Conservation (phyloP, 2,797 vertebrate genomes). For the Geotrypetes seraphini region DNA sequence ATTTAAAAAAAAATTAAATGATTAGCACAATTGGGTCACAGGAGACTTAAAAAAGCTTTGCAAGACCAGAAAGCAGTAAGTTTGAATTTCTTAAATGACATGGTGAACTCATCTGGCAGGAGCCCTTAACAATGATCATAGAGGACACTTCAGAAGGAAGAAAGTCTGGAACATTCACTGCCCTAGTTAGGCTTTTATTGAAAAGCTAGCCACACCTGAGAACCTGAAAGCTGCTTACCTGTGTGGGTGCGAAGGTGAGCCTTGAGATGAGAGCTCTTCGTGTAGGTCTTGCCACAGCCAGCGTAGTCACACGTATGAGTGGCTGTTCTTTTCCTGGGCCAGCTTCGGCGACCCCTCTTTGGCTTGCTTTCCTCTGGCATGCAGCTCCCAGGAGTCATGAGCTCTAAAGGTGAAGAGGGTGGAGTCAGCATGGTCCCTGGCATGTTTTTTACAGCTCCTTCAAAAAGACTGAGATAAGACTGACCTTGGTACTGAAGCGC, state of each 20-base stretch:
- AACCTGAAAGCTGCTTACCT: too few species aligned
- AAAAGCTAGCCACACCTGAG: too few species aligned
- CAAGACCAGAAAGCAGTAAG: too few species aligned
- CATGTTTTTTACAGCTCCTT: slow-evolving; percentile 2
- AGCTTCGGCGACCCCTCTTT: slow-evolving; percentile 86
- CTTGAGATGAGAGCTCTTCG: slow-evolving; percentile 97
- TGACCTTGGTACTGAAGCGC: slow-evolving; percentile 87
- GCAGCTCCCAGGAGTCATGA: slow-evolving; percentile 68
- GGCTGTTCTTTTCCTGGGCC: slow-evolving; percentile 91
- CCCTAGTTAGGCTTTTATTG: too few species aligned
- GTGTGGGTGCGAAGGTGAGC: slow-evolving; percentile 96
- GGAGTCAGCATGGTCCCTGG: slow-evolving; percentile 31
- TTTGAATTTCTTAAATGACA: too few species aligned
- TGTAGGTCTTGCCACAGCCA: slow-evolving; percentile 95
- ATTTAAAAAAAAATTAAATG: too few species aligned
- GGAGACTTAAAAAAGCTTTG: too few species aligned
- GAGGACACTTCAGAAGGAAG: too few species aligned
- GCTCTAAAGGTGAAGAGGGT: slow-evolving; percentile 60
- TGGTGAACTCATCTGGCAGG: too few species aligned
- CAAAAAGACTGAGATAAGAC: slow-evolving; percentile 35
- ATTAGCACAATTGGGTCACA: too few species aligned
- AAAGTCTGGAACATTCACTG: too few species aligned
- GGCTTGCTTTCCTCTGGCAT: slow-evolving; percentile 83
- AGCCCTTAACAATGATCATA: too few species aligned
- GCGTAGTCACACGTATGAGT: slow-evolving; percentile 93